Base-by-base conservation (phyloP, 1,140 invertebrate species). In the Thaumetopoea pityocampa region DNA sequence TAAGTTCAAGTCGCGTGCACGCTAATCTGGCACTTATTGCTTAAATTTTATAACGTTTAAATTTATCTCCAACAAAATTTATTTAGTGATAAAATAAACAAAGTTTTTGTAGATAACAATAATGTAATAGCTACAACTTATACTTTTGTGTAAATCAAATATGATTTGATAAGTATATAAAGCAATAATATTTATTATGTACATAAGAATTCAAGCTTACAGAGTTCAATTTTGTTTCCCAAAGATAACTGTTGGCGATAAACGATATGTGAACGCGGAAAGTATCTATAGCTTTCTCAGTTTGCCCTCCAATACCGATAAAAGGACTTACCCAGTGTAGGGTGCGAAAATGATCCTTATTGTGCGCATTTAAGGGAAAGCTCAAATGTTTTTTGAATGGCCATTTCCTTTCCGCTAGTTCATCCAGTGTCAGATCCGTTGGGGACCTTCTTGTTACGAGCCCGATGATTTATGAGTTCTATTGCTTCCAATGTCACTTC, bases 1-100 rank as follows among this genome's bases (percentile, higher is more conserved):
- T 73, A 77, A 79, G 67, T 71, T 74, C 64, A 71, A 55, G 62
- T 50, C 64, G 48, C 46, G 65, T 47, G 58, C 67, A 67, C 63
- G 53, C 62, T 52, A 78, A 79, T 69, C 64, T 77, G 50, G 52
- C 26, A 50, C 67, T 67, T 73, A 69, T 52, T 60, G 72, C 54
- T 51, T 51, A 47, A 41, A 44, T 61, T 56, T 62, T 63, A 46
- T n/a, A 64, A 59, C 67, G 67, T 68, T 56, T 55, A 51, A 62
- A 5, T 8, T 29, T 8, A 9, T 18, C 18, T 28, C 20, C 10
- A 26, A 19, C 14, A 22, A 16, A 28, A 3, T 7, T 6, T 28
- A 26, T 28, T 5, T 20, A 19, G 19, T 17, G 3, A 5, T 5
- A 3, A 29, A 15, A 6, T 20, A n/a, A 12, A 14, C 15, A 5